Base-by-base conservation (phyloP, 1,140 invertebrate species). In the Mactra quadrangularis region DNA sequence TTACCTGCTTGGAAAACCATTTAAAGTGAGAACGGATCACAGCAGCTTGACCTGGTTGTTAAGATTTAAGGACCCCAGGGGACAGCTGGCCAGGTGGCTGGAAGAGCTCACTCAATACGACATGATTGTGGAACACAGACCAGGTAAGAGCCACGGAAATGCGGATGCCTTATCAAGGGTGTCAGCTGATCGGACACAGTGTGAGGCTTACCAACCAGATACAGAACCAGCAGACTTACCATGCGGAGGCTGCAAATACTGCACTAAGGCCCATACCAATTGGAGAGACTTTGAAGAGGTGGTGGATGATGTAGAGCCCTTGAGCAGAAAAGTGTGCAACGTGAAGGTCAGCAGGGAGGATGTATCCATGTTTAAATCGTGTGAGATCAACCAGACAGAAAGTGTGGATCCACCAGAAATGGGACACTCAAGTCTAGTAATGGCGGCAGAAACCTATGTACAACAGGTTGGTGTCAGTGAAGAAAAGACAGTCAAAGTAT, bases 21-120 rank as follows among this genome's bases (percentile, higher is more conserved):
- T 86, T 35, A 52, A 15, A 31, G 75, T 84, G 1, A 25, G 81
- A 25, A 86, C 85, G 0, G 85, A 86, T n/a, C 74, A 85, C 45
- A 25, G 17, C 7, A 71, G 55, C 45, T 50, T 83, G 1, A 33
- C 27, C 2, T 64, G 60, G 31, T 11, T 64, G 6, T 38, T 64
- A 9, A 19, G 31, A 31, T 64, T 64, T 22, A 64, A 45, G 60
- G 31, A 64, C 17, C 60, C 60, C 13, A 15, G 22, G 22, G 38
- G 60, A 1, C 60, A 64, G 33, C 11, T 64, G 19, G 60, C 60
- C 7, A 29, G 33, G 3, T 64, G 60, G 60, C 9, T 64, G 17
- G 60, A 64, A 19, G 31, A 33, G 11, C 22, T 64, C 3, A 11
- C 3, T 15, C 60, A 35, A 45, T 64, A 64, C 35, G 38, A 35